A percentile compares a stretch with the other conserved stretches of the same genome.
These are phyloP conservation scores for Nothobranchius furzeri DNA, from an alignment of 2,113 vertebrate species.

Conservation along the genomic window DNA sequence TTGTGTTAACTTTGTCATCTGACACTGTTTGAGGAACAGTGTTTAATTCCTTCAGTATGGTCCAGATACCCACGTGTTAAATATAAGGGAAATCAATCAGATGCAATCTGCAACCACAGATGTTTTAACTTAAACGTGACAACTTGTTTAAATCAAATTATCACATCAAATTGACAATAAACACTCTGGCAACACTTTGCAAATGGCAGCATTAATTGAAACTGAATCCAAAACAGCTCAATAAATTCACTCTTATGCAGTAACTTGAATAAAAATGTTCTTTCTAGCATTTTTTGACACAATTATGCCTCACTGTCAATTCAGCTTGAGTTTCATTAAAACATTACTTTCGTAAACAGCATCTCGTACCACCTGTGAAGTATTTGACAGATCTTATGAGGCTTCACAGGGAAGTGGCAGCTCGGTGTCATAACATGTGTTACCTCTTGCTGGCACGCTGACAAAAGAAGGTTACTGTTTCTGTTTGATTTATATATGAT, in stretches of 20 bases:
- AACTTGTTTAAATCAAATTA: neutral
- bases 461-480: slow-evolving; percentile 40
- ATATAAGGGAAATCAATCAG: neutral
- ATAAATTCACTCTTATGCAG: slow-evolving; percentile 18
- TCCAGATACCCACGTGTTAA: neutral
- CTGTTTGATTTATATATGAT: slow-evolving; percentile 21
- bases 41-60: slow-evolving; percentile 4
- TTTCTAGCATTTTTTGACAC: slow-evolving; percentile 49
- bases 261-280: slow-evolving; percentile 32
- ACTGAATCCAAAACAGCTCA: neutral
- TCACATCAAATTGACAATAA: neutral
- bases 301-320: slow-evolving; percentile 48
- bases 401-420: slow-evolving; percentile 47
- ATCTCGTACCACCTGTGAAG: slow-evolving; percentile 39
- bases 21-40: slow-evolving; percentile 13
- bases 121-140: neutral
- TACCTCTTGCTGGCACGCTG: slow-evolving; percentile 49
- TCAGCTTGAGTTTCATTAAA: slow-evolving; percentile 53
- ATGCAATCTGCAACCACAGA: neutral
- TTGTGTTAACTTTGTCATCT: slow-evolving; percentile 35
- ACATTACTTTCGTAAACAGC: slow-evolving; percentile 28
- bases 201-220: neutral
- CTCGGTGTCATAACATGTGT: slow-evolving; percentile 59
- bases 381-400: slow-evolving; percentile 52
- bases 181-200: neutral